Base-by-base conservation (phyloP, 2,888 invertebrate species). In the Coelinius sp. region DNA sequence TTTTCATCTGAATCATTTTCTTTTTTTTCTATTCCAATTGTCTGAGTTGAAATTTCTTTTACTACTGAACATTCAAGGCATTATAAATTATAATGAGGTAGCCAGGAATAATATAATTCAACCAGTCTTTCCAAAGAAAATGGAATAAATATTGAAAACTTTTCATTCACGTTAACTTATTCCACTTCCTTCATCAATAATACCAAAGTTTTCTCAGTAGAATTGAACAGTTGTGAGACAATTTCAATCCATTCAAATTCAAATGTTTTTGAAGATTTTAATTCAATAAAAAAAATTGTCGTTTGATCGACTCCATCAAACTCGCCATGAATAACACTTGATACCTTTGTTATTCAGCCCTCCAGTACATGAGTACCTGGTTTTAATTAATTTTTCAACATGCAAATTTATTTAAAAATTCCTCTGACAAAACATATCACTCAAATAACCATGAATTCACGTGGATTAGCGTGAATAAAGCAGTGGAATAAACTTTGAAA, bases 31-130 rank as follows among this genome's bases (percentile, higher is more conserved):
- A n/a, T n/a, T 2, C 20, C 46, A 20, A 49, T 20, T 49, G 46
- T 44, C 4, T n/a, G 17, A 17, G 44, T 6, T 44, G 44, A 14
- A 49, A 20, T 49, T 49, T 49, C n/a, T 14, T 14, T 17, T 20
- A 49, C 46, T 49, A 17, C 22, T 35, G 31, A 59, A 12, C 59
- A 31, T 25, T 31, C 20, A 20, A 20, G 17, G 35, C 59, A 59
- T 59, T 35, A 53, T 53, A 59, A 59, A 59, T 59, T 31, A 27
- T 59, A 59, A 59, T 59, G 35, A 59, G 59, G 20, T 59, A 20
- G n/a, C 35, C 35, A 10, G 59, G 20, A 59, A 59, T 31, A 59
- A 35, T 14, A 59, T 8, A 53, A 25, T 25, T 53, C 53, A 53
- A 24, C 8, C 20, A 25, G 56, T 56, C 20, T 20, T 31, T 12